These are phyloP conservation scores for Menidia beryllina DNA, from an alignment of 2,113 vertebrate species.

Conservation along the genomic window DNA sequence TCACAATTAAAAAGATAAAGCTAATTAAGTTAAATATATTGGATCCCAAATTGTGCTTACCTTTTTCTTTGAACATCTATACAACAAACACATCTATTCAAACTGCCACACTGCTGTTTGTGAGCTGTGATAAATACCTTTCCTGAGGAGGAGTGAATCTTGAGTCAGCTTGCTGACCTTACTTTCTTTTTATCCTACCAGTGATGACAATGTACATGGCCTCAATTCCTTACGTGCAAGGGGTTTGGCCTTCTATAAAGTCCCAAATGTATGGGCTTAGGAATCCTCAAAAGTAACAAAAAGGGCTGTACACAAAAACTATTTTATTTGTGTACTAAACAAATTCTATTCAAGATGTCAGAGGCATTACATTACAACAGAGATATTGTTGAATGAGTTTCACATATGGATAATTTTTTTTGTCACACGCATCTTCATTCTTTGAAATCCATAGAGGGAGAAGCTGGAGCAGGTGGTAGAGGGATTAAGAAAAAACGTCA, in stretches of 20 bases:
- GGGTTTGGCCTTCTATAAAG: neutral
- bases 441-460: too few species aligned
- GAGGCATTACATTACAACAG: too few species aligned
- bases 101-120: neutral
- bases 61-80: neutral
- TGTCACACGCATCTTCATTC: too few species aligned
- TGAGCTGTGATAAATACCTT: conserved; percentile 5
- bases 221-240: neutral
- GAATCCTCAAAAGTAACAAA: too few species aligned
- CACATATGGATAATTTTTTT: too few species aligned
- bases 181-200: conserved; percentile 25
- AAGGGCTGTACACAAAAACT: too few species aligned
- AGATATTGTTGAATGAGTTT: too few species aligned
- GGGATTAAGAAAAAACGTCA: too few species aligned
- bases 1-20: too few species aligned
- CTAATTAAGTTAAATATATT: neutral
- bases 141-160: neutral
- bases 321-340: neutral
- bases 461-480: too few species aligned
- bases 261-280: neutral
- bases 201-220: neutral
- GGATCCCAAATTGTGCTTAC: neutral
- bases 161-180: neutral
- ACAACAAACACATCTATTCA: neutral
- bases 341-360: too few species aligned